Evolutionary conservation across 2,888 invertebrate species (phyloP), one percentile per base, ranked within the genome.

Genomic region (Plebejus argus): DNA sequence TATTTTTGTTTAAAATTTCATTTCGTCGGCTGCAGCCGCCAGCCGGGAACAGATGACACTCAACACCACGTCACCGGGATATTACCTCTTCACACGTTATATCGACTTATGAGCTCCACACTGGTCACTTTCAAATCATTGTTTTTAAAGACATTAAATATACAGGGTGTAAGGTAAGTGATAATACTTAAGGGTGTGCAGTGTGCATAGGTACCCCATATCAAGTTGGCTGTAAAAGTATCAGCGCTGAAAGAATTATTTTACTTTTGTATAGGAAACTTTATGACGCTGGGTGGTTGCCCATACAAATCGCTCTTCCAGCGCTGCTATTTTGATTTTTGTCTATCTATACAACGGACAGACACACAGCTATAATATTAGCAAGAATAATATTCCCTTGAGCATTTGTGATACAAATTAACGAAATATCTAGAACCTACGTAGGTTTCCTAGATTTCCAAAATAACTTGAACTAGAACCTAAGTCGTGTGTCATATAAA

Each of bases 1-100:
- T 80, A 81, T 81, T 82, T 82, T 82, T 82, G 80, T 82, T 82
- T 82, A 81, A 82, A 82, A 82, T 80, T 82, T 81, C 78, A 82
- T 82, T 76, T 49, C 70, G 61, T 58, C 61, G 39, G 76, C 61
- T 15, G n/a, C 15, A 23, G 66, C 39, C 20, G 33, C 35, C 23
- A 23, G 76, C 76, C 61, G 66, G 28, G 66, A 66, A 18, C 66
- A 66, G 28, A 66, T 66, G 66, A 66, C 28, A 66, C 66, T 66
- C 66, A 66, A 33, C 66, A 66, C 28, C 66, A 33, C 66, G 66
- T 66, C 66, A 66, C 23, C 66, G 15, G 66, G 66, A 66, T 66
- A 66, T 66, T 66, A 66, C 28, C 28, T 61, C 61, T 61, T 23
- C 61, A 61, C 61, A 61, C 61, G 61, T 23, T 58, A 20, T 58